phyloP scores from a whole-genome alignment of 2,113 vertebrate genomes.

The Dasyornis broadbenti region DNA sequence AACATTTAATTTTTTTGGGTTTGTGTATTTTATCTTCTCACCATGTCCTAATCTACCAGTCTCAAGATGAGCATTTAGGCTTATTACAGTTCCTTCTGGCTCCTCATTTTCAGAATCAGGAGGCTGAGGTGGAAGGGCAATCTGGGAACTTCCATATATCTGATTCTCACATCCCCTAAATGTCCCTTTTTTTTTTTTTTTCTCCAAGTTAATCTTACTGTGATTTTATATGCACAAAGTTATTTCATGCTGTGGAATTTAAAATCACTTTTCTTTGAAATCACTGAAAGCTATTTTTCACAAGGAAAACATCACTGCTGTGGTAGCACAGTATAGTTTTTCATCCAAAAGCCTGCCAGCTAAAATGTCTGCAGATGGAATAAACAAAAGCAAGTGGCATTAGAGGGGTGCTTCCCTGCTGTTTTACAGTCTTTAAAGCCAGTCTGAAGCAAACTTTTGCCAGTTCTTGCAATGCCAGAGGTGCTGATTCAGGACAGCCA shows the following conservation, averaged over 20 bases:
- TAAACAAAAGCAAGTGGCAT: not conserved
- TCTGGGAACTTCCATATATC: no score
- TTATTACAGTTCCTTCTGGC: not conserved
- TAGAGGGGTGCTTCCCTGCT: not conserved
- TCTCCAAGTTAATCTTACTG: accelerated
- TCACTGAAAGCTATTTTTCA: not conserved
- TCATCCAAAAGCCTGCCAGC: not conserved
- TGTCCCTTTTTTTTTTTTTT: not conserved
- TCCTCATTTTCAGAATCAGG: not conserved
- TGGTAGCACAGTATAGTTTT: not conserved
- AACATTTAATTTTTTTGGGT: not conserved
- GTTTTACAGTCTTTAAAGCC: not conserved
- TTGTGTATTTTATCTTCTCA: not conserved
- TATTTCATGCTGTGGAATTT: not conserved
- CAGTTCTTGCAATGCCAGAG: not conserved
- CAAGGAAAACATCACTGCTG: not conserved
- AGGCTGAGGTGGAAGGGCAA: not conserved
- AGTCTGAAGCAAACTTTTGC: not conserved
- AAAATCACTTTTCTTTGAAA: not conserved
- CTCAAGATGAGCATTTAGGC: not conserved
- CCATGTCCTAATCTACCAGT: not conserved
- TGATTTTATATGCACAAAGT: not conserved
- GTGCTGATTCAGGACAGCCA: no score
- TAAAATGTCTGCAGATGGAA: not conserved
- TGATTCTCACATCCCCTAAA: not conserved